Evolutionary conservation across 2,797 vertebrate genomes (phyloP), one percentile per base, ranked within the genome.

Genomic region (Luscinia megarhynchos): DNA sequence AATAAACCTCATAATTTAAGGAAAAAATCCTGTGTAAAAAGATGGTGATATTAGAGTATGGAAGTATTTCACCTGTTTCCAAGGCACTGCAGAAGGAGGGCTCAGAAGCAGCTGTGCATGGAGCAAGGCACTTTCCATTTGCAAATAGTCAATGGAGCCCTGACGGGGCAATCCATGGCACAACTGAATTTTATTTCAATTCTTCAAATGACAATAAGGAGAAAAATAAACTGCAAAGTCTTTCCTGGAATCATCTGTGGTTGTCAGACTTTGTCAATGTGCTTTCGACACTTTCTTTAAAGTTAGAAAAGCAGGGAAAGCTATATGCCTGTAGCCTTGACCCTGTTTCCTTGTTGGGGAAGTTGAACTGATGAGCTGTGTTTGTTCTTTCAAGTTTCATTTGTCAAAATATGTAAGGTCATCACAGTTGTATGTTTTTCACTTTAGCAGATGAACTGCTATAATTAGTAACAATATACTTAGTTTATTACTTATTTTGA

Each of bases 261-360:
- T 58, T 97, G 94, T 96, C 91, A 97, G 91, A 92, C 70, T 97
- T 96, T 86, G 90, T 95, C 96, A 95, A 66, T 89, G 93, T 58
- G 89, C 74, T 96, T 93, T 94, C 97, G 90, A 91, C 76, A 92
- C 91, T 66, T 90, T 75, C 82, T 97, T 93, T 90, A 90, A 94
- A 91, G 72, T n/a, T 38, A 64, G 79, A 89, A 85, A 91, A 82
- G 40, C 67, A 67, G 61, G 51, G 78, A 85, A 84, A 93, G 73
- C 67, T 68, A 24, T 67, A 73, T 18, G 61, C 77, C 77, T 93
- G 20, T 72, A 86, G 89, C 75, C 64, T 78, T 94, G 93, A 91
- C 89, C 87, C 80, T 80, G 59, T 94, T 93, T 95, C 91, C 84
- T 92, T 92, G 41, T 79, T 93, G 72, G 43, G 67, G 62, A 90